A percentile compares a stretch with the other conserved stretches of the same genome.
Evolutionary conservation across 2,888 invertebrate species (phyloP).

Genomic region (Asteroscopus sphinx): DNA sequence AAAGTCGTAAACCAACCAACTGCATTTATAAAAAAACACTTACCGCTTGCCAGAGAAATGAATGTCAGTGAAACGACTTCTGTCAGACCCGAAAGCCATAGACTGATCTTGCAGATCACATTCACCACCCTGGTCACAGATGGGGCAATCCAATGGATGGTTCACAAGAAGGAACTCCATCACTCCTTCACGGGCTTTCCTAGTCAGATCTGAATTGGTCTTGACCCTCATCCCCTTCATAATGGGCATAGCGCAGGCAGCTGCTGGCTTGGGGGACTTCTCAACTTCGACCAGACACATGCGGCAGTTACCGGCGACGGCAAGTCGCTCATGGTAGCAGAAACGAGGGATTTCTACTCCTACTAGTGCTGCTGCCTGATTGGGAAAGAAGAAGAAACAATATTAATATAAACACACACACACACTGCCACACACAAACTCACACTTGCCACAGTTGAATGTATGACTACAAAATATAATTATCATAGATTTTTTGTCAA

Average conservation of each 20-base stretch:
- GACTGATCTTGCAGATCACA: conserved; percentile 99
- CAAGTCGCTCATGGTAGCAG: conserved; percentile 99
- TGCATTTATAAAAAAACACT: conserved; percentile 27
- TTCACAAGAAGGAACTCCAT: conserved; percentile 99
- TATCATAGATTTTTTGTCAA: too few species aligned
- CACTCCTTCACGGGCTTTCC: conserved; percentile 94
- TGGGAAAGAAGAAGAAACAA: neutral
- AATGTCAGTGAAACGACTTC: conserved; percentile 98
- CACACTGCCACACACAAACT: too few species aligned
- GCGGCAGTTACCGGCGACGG: conserved; percentile 99
- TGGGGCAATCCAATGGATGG: conserved; percentile 99
- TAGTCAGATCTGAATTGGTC: conserved; percentile 98
- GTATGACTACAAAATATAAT: too few species aligned
- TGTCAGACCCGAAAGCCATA: conserved; percentile 99
- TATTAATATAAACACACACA: neutral
- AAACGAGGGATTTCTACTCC: conserved; percentile 99
- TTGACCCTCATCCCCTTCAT: conserved; percentile 99
- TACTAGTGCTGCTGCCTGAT: conserved; percentile 97
- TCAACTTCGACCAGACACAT: conserved; percentile 99
- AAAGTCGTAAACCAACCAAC: too few species aligned
- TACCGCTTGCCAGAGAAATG: conserved; percentile 97
- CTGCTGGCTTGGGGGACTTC: conserved; percentile 99
- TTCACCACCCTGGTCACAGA: conserved; percentile 99
- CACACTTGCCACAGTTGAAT: neutral
- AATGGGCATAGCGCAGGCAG: conserved; percentile 99